Base-by-base conservation (phyloP, 2,113 vertebrate species). In the Pseudorectes ferrugineus region DNA sequence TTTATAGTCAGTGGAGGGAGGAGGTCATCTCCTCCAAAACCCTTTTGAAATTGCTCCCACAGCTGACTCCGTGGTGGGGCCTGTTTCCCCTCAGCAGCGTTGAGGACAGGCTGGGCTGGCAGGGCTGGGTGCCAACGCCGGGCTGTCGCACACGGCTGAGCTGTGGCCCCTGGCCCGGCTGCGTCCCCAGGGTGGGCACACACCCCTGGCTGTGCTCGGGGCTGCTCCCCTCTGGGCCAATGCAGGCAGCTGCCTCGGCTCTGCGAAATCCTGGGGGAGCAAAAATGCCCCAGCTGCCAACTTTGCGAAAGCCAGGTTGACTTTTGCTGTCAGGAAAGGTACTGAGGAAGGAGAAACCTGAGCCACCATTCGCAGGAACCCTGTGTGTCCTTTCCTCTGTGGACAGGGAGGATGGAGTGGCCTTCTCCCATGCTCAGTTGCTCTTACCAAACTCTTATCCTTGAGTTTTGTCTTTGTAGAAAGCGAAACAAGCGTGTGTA, bases 141-240 rank as follows among this genome's bases (percentile, higher is more conserved):
- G 31, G 31, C 54, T 55, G 54, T 31, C 5, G 5, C 31, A n/a
- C 54, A 23, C 21, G 4, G 21, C 4, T 22, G 59, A 49, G 19
- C 25, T 1, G 40, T 3, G 40, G 6, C 10, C 43, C 11, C 43
- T 43, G 0, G 0, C 54, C 5, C 62, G 4, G 22, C 35, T 9
- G 6, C 1, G 1, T 70, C 10, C 8, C 25, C 15, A n/a, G n/a
- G n/a, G n/a, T 0, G 5, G 8, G 26, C 3, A 4, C 12, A 4
- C 3, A 7, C 12, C 26, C 9, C 4, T 0, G 1, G 43, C 24
- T 1, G 0, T 2, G 1, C 21, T 14, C 21, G 0, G 6, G 36
- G 67, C 36, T 19, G 49, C 19, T 18, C 31, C 1, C 2, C 54
- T 52, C 18, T 9, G 29, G 19, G 16, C 21, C 49, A 55, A 12